Percentiles rank a stretch among this genome's conserved stretches.
These are phyloP conservation scores for Pipistrellus pipistrellus DNA, from an alignment of 2,797 vertebrate species.

Conservation along the genomic window DNA sequence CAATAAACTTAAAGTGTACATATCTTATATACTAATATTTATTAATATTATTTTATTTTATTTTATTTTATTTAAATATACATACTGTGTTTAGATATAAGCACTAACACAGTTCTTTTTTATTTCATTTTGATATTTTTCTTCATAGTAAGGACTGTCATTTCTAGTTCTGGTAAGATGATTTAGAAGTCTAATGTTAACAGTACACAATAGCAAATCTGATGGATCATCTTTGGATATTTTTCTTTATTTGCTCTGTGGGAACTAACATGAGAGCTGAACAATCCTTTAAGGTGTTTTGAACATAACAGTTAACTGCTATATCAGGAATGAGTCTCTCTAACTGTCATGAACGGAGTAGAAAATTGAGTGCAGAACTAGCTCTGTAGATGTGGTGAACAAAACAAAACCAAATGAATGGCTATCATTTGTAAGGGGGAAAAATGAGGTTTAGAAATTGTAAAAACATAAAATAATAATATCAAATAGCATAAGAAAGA, in stretches of 20 bases:
- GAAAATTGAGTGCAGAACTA: neutral
- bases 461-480: neutral
- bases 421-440: neutral
- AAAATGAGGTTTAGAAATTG: neutral
- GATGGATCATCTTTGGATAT: neutral
- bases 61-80: neutral
- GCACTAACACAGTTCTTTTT: neutral
- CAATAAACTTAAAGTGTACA: neutral
- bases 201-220: neutral
- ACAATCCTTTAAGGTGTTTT: neutral
- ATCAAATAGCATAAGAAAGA: neutral
- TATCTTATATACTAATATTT: neutral
- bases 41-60: neutral
- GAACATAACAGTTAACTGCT: neutral
- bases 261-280: neutral
- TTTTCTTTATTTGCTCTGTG: constrained; percentile 15
- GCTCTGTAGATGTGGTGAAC: neutral
- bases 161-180: neutral
- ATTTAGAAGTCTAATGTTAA: constrained; percentile 31
- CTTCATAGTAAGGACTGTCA: neutral
- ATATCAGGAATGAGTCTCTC: neutral
- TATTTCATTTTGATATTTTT: constrained; percentile 48
- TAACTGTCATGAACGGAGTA: neutral
- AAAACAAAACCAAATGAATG: neutral
- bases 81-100: neutral